These are phyloP conservation scores for Nymphalis c-album DNA, from an alignment of 2,888 invertebrate genomes.

Conservation along the genomic window DNA sequence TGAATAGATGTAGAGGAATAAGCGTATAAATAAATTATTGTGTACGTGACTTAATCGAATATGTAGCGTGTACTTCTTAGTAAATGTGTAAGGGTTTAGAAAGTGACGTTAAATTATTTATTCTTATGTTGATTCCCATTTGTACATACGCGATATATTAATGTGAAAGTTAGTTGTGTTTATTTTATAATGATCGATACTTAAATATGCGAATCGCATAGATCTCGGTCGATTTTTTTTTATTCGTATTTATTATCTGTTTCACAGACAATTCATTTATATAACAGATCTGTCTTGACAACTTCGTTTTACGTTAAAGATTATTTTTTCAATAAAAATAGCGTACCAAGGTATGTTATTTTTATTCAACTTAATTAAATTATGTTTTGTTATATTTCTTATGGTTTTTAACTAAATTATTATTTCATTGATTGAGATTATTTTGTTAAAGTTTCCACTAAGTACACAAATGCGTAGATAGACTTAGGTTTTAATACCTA, in stretches of 20 bases:
- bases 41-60: constrained; percentile 64
- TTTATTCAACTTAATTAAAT: constrained; percentile 48
- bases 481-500: constrained; percentile 77
- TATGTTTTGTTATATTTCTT: constrained; percentile 47
- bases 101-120: constrained; percentile 79
- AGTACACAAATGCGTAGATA: constrained; percentile 63
- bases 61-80: constrained; percentile 71
- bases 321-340: constrained; percentile 18
- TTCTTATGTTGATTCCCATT: constrained; percentile 77
- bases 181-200: constrained; percentile 71
- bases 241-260: constrained; percentile 39
- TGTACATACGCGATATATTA: constrained; percentile 77
- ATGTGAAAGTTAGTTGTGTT: constrained; percentile 72
- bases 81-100: constrained; percentile 74
- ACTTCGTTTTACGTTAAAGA: constrained; percentile 17
- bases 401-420: constrained; percentile 41
- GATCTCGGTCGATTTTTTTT: constrained; percentile 63
- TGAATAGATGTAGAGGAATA: constrained; percentile 56
- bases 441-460: constrained; percentile 46
- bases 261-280: constrained; percentile 30
- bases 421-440: constrained; percentile 46
- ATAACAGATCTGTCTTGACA: constrained; percentile 19
- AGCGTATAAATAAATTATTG: constrained; percentile 57
- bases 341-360: constrained; percentile 36
- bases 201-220: constrained; percentile 53